Evolutionary conservation across 2,888 invertebrate species (phyloP).

Genomic region (Apomyelois bistriatella): DNA sequence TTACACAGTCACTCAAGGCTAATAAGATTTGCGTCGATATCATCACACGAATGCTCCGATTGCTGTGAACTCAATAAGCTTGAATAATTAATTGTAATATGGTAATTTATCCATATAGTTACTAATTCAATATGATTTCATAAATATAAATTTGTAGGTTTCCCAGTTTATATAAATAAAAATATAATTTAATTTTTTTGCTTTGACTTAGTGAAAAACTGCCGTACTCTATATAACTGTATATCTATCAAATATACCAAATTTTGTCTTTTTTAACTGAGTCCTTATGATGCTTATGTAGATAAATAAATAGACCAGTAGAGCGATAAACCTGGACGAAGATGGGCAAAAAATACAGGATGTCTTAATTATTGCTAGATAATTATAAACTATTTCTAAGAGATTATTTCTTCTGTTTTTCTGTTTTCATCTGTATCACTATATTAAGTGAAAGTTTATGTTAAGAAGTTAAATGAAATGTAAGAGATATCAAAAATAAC

Average conservation of each 20-base stretch:
- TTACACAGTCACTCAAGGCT: slow-evolving; percentile 6
- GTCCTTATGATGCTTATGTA: slow-evolving; percentile 55
- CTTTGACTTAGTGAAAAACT: too few relatives aligned
- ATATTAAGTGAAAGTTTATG: too few relatives aligned
- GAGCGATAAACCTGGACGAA: slow-evolving; percentile 55
- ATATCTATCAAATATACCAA: too few relatives aligned
- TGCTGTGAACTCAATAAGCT: slow-evolving; percentile 35
- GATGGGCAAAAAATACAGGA: slow-evolving; percentile 50
- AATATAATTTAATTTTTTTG: too few relatives aligned
- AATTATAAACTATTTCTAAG: too few relatives aligned
- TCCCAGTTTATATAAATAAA: too few relatives aligned
- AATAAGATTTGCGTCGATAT: slow-evolving; percentile 29
- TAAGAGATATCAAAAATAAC: too few relatives aligned
- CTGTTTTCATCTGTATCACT: too few relatives aligned
- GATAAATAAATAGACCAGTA: slow-evolving; percentile 61
- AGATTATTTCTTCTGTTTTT: not conserved
- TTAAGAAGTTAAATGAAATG: too few relatives aligned
- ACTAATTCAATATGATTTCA: slow-evolving; percentile 4
- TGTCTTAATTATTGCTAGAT: not conserved
- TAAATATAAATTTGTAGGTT: not conserved
- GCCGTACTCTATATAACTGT: too few relatives aligned
- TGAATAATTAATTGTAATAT: slow-evolving; percentile 46
- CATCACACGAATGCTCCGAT: slow-evolving; percentile 35
- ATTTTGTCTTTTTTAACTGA: too few relatives aligned
- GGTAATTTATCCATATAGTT: slow-evolving; percentile 34